Evolutionary conservation across 1,140 invertebrate species (phyloP).

Genomic region (Drosophila insularis): DNA sequence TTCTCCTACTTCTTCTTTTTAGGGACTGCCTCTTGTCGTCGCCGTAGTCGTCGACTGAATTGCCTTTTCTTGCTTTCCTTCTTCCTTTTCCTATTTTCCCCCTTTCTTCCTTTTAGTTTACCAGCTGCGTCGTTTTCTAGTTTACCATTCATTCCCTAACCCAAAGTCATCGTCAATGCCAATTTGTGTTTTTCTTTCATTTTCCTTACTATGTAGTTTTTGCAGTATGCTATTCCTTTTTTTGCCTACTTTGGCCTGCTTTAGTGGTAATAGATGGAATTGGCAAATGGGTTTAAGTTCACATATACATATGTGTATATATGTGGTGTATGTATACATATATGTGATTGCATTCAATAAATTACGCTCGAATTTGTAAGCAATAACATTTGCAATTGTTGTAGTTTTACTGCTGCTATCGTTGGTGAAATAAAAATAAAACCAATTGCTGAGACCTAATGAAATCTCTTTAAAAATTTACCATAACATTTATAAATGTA

Average conservation of each 20-base stretch:
- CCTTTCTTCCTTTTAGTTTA: slow-evolving; percentile 14
- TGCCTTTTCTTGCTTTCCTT: slow-evolving; percentile 31
- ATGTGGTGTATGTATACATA: background rate
- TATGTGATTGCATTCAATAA: slow-evolving; percentile 42
- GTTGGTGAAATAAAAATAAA: background rate
- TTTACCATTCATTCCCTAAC: slow-evolving; percentile 20
- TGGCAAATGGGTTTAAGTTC: slow-evolving; percentile 19
- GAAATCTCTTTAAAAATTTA: slow-evolving; percentile 11
- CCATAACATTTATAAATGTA: too few species aligned
- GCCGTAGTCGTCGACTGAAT: slow-evolving; percentile 41
- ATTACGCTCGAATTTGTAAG: slow-evolving; percentile 32
- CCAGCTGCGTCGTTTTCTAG: slow-evolving; percentile 36
- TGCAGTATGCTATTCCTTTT: background rate
- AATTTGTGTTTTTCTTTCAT: slow-evolving; percentile 45
- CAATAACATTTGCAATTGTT: slow-evolving; percentile 33
- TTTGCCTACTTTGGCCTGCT: background rate
- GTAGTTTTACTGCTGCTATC: background rate
- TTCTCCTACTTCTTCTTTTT: too few species aligned
- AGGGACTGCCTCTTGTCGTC: background rate
- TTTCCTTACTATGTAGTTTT: slow-evolving; percentile 10
- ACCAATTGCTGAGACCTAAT: background rate
- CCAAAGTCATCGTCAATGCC: slow-evolving; percentile 35
- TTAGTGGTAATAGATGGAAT: slow-evolving; percentile 39
- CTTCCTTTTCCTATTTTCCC: background rate
- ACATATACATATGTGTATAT: background rate